Percentiles rank a stretch among this genome's conserved stretches.
Evolutionary conservation across 2,113 vertebrate species (phyloP).

Genomic region (Athene noctua): DNA sequence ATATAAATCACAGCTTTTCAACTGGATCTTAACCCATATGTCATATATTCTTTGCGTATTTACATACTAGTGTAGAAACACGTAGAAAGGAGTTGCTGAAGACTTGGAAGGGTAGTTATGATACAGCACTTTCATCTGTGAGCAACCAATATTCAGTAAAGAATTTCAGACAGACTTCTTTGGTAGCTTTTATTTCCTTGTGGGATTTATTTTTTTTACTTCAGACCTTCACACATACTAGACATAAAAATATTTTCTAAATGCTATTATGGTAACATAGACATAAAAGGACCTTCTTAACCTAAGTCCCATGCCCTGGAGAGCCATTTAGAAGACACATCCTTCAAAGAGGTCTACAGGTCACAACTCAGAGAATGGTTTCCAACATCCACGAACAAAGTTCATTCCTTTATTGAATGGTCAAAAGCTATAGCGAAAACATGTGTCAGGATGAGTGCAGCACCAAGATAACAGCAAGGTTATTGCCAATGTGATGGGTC

Average conservation of each 20-base stretch:
- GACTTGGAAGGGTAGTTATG: not conserved
- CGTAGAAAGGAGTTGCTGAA: not conserved
- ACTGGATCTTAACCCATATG: not conserved
- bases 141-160: not conserved
- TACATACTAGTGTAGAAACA: not conserved
- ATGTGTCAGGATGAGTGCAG: not conserved
- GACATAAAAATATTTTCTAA: not conserved
- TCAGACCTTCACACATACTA: not conserved
- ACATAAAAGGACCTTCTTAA: not conserved
- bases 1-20: not conserved
- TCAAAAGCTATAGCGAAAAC: not conserved
- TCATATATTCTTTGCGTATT: not conserved
- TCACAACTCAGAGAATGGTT: fast-evolving
- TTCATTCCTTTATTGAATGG: not conserved
- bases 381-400: not conserved
- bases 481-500: not conserved
- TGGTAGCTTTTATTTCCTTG: not conserved
- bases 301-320: not conserved
- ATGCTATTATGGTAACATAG: not conserved
- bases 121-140: not conserved
- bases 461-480: not conserved
- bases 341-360: not conserved
- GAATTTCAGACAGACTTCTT: not conserved
- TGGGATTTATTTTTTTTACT: not conserved
- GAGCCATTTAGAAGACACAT: not conserved